Conservation (phyloP, 2,797 vertebrate species). For the Ctenopoma kingsleyae region DNA sequence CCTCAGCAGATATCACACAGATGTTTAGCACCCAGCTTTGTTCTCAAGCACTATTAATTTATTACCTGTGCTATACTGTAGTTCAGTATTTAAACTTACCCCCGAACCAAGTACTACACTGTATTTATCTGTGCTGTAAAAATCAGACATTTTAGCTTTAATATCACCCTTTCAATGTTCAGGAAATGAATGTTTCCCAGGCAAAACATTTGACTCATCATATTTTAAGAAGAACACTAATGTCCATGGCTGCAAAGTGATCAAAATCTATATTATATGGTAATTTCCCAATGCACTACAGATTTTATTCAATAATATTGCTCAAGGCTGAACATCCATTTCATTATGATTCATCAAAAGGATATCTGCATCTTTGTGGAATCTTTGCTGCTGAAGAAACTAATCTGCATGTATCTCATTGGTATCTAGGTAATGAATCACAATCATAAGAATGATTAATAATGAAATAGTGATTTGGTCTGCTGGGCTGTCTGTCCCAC, state of each 20-base stretch:
- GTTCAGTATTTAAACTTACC: too few species aligned
- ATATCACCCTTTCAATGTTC: neutral
- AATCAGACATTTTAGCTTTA: too few species aligned
- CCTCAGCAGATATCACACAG: neutral
- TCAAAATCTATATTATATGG: neutral
- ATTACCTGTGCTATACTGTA: too few species aligned
- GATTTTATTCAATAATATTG: neutral
- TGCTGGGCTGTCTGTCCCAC: neutral
- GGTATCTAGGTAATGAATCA: too few species aligned
- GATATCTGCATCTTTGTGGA: too few species aligned
- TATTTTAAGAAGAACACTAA: neutral
- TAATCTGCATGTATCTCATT: too few species aligned
- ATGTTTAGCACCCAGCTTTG: neutral
- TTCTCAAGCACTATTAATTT: neutral
- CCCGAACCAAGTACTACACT: too few species aligned
- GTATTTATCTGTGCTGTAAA: too few species aligned
- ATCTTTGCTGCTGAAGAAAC: too few species aligned
- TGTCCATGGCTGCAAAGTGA: neutral
- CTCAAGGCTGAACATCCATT: neutral
- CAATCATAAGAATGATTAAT: too few species aligned
- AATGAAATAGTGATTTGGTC: neutral
- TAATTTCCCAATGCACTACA: neutral
- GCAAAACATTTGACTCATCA: neutral
- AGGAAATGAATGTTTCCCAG: neutral
- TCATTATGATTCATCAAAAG: neutral